Base-by-base conservation (phyloP, 1,140 invertebrate genomes). In the Drosophila fuyamai region DNA sequence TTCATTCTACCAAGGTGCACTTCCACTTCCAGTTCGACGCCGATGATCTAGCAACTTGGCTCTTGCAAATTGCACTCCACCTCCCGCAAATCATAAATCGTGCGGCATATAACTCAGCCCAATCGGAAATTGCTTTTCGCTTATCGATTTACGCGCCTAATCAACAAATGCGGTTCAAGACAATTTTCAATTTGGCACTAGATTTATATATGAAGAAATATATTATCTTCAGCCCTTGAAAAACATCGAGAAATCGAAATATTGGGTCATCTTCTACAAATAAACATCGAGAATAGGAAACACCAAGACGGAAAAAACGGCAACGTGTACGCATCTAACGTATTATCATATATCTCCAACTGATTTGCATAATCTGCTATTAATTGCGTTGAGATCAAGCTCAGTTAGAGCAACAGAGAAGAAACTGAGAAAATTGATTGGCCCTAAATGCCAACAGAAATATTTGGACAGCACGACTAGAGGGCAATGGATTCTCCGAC, bases 351-450 rank as follows among this genome's bases (percentile, higher is more conserved):
- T 61, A 73, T 73, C 56, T 73, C 47, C 55, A 57, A 27, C 74
- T 89, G 73, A 88, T 88, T 88, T 88, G 80, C 84, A 88, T 88
- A 88, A 88, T 88, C 84, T 89, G 61, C 84, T 88, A 88, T 88
- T 88, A 88, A 89, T 88, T 89, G 84, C 77, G 84, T 41, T 53
- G 65, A 81, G 76, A 81, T 80, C 76, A 56, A 84, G 77, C 74
- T 54, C 44, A 41, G 41, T 44, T 23, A 51, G 55, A 67, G 51
- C 27, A 23, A 41, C 9, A 67, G 46, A 65, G 55, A 68, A 47
- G 12, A 32, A 48, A 63, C 29, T n/a, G 61, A 12, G 44, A 44
- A 88, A 82, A 86, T 86, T 88, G 76, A 88, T 88, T 86, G 83
- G 84, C 50, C 84, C 61, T 59, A 88, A 88, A 88, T 73, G 79